phyloP scores from a whole-genome alignment of 2,797 vertebrate species.

The Balearica regulorum region DNA sequence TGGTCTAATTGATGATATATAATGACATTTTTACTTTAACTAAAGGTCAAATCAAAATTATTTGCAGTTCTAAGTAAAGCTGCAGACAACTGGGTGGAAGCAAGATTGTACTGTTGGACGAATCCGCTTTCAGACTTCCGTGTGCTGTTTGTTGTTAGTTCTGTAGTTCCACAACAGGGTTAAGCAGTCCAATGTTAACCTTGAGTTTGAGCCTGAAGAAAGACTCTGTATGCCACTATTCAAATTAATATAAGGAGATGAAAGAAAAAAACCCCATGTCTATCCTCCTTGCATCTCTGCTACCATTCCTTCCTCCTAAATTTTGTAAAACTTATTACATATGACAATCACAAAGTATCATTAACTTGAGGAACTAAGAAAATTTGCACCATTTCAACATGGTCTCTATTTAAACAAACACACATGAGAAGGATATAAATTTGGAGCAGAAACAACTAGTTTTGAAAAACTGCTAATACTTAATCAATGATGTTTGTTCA shows the following conservation, averaged over 20 bases:
- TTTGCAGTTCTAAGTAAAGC: neutral
- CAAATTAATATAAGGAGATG: neutral
- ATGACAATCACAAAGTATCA: neutral
- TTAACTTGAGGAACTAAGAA: neutral
- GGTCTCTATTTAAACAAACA: neutral
- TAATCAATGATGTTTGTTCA: neutral
- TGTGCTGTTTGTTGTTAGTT: neutral
- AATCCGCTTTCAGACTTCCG: neutral
- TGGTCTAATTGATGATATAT: neutral
- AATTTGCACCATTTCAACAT: neutral
- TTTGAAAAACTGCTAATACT: neutral
- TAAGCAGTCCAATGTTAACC: neutral
- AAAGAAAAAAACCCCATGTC: neutral
- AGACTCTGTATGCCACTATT: neutral
- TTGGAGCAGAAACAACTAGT: neutral
- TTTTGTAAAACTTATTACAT: neutral
- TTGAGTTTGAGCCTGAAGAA: neutral
- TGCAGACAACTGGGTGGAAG: fast-evolving
- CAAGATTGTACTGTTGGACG: neutral
- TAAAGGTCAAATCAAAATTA: neutral
- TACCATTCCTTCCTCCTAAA: neutral
- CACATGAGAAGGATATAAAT: neutral
- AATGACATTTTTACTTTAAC: neutral
- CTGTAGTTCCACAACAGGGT: neutral
- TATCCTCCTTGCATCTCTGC: neutral